Percentiles rank a stretch among this genome's conserved stretches.
Conservation (phyloP, 2,888 invertebrate genomes). For the Drosophila subsilvestris region DNA sequence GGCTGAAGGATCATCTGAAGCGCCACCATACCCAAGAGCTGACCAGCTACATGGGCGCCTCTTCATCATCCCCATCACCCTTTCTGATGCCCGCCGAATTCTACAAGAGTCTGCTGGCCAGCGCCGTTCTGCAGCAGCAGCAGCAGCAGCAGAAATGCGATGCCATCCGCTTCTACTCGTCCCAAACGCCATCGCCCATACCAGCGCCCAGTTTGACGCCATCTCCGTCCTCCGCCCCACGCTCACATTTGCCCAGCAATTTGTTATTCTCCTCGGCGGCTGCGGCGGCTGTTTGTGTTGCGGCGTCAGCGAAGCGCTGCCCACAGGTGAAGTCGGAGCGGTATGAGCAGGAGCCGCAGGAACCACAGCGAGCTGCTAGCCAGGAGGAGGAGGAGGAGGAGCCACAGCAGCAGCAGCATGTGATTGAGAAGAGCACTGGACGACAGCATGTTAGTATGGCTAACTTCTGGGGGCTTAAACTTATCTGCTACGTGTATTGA, state of each 20-base stretch:
- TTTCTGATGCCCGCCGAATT: constrained; percentile 90
- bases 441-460: constrained; percentile 71
- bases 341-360: constrained; percentile 26
- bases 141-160: constrained; percentile 70
- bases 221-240: constrained; percentile 23
- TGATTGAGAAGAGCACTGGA: constrained; percentile 7
- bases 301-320: constrained; percentile 63
- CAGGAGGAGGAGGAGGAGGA: constrained; percentile 23
- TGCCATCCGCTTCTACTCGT: constrained; percentile 39
- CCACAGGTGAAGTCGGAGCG: constrained; percentile 49
- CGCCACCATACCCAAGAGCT: constrained; percentile 50
- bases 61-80: constrained; percentile 23
- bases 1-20: constrained; percentile 67
- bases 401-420: constrained; percentile 4
- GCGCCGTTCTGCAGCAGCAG: constrained; percentile 86
- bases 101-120: constrained; percentile 91
- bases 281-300: constrained; percentile 72
- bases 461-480: constrained; percentile 1
- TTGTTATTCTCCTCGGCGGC: constrained; percentile 85
- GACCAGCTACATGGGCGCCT: constrained; percentile 49
- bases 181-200: constrained; percentile 55
- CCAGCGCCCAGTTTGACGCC: constrained; percentile 17
- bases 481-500: neutral
- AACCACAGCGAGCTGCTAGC: constrained; percentile 1
- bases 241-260: constrained; percentile 84